Evolutionary conservation across 2,797 vertebrate species (phyloP).

Genomic region (Phylloscopus collybita): DNA sequence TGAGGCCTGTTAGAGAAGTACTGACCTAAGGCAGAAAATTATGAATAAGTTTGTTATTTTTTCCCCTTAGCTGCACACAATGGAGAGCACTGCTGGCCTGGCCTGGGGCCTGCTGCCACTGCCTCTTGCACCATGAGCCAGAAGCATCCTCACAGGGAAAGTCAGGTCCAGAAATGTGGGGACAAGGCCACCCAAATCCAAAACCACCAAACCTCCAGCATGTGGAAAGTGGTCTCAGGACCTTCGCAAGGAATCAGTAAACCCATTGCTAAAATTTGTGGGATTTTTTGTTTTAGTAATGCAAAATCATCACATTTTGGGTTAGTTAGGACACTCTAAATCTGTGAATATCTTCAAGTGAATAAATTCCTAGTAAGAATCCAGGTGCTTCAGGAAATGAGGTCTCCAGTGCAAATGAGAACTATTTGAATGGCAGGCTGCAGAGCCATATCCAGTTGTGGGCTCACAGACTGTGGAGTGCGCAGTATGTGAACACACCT

Average conservation of each 20-base stretch:
- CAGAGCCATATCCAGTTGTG: rapidly evolving
- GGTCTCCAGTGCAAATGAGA: background rate
- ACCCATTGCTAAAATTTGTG: background rate
- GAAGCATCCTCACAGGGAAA: background rate
- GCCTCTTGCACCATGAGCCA: background rate
- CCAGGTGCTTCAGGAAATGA: background rate
- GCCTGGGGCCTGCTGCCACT: background rate
- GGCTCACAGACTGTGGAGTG: background rate
- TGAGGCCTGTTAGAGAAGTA: background rate
- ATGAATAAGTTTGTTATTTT: background rate
- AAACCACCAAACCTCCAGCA: background rate
- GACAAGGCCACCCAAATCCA: background rate
- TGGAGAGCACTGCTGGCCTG: background rate
- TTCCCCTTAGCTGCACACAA: background rate
- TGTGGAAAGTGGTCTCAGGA: background rate
- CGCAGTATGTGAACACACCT: background rate
- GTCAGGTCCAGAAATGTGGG: background rate
- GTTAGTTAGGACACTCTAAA: background rate
- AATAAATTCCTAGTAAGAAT: background rate
- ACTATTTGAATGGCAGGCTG: background rate
- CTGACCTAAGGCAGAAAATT: background rate
- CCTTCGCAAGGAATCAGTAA: background rate
- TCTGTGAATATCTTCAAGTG: background rate
- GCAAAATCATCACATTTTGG: background rate
- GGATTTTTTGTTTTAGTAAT: background rate